Evolutionary conservation across 2,888 invertebrate species (phyloP).

Genomic region (Ormyrus pomaceus): DNA sequence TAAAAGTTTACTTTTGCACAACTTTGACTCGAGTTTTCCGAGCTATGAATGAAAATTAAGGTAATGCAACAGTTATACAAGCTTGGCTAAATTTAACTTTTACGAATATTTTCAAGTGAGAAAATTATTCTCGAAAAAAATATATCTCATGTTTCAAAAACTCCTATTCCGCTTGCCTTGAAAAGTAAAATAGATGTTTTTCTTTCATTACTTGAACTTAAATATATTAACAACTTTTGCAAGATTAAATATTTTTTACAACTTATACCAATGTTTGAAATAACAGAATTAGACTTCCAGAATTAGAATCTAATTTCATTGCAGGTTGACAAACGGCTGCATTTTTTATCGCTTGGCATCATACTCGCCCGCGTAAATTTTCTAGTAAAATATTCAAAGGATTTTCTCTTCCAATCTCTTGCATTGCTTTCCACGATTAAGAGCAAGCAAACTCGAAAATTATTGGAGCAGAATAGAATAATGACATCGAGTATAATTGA

Average conservation of each 20-base stretch:
- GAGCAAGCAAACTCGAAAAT: conserved; percentile 20
- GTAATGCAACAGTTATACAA: conserved; percentile 46
- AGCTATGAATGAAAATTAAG: conserved; percentile 56
- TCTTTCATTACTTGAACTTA: too few species aligned
- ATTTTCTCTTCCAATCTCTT: conserved; percentile 35
- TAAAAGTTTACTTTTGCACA: conserved; percentile 53
- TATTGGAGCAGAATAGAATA: conserved; percentile 50
- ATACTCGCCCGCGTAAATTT: conserved; percentile 29
- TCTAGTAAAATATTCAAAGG: conserved; percentile 47
- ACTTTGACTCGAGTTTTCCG: conserved; percentile 46
- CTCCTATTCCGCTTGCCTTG: conserved; percentile 1
- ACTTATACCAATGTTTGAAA: too few species aligned
- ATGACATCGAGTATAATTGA: conserved; percentile 41
- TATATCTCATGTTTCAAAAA: conserved; percentile 22
- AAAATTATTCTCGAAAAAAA: conserved; percentile 38
- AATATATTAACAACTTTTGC: too few species aligned
- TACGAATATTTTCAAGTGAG: conserved; percentile 39
- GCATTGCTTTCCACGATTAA: conserved; percentile 31
- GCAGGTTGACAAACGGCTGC: not conserved
- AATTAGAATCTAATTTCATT: conserved; percentile 52
- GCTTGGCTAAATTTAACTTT: conserved; percentile 45
- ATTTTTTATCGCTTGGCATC: conserved; percentile 22
- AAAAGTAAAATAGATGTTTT: not conserved
- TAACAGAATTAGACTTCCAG: too few species aligned
- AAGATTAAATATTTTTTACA: too few species aligned